A percentile compares a stretch with the other conserved stretches of the same genome.
phyloP scores from a whole-genome alignment of 2,113 vertebrate genomes.

The Ptychochromis oligacanthus region DNA sequence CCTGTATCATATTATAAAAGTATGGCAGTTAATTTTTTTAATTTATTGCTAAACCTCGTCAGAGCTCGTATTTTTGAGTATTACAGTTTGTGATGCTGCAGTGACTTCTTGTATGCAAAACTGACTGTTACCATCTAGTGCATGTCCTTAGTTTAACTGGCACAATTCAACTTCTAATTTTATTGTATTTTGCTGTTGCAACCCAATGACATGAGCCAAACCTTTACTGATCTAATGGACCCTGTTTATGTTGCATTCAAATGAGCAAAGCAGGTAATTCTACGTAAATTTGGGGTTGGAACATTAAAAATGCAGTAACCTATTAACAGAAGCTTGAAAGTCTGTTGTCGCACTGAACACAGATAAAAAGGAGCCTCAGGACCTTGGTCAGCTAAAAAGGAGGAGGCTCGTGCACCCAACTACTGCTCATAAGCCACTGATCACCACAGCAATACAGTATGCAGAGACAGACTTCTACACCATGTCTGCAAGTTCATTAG shows the following conservation, averaged over 20 bases:
- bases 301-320: not conserved
- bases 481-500: not conserved
- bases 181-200: not conserved
- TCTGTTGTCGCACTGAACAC: not conserved
- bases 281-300: not conserved
- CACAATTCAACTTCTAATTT: not conserved
- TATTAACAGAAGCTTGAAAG: not conserved
- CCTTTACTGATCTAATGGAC: not conserved
- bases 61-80: not conserved
- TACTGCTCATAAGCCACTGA: constrained; percentile 45
- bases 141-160: not conserved
- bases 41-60: not conserved
- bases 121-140: not conserved
- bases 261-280: not conserved
- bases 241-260: not conserved
- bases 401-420: constrained; percentile 12
- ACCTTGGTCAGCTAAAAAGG: constrained; percentile 30
- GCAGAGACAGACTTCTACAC: not conserved
- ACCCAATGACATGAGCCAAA: not conserved
- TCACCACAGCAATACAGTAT: constrained; percentile 48
- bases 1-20: not conserved
- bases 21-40: not conserved
- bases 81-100: not conserved
- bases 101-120: not conserved
- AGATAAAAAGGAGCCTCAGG: constrained; percentile 38